A percentile compares a stretch with the other conserved stretches of the same genome.
These are phyloP conservation scores for Aromia moschata DNA, from an alignment of 2,888 invertebrate genomes.

Conservation along the genomic window DNA sequence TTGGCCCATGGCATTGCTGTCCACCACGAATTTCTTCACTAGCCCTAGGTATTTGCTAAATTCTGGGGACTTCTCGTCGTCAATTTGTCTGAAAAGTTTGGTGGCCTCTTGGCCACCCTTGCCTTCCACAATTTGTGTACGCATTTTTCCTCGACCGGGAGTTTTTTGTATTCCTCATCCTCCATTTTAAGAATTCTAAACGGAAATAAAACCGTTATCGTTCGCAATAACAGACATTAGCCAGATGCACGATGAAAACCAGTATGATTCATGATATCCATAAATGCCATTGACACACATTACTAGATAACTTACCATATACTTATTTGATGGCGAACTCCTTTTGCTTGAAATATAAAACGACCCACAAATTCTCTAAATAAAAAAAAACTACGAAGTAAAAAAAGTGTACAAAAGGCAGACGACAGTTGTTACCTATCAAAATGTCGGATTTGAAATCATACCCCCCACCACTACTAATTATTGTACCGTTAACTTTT, in stretches of 20 bases:
- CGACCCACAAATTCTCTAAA: constrained; percentile 10
- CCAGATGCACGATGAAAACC: constrained; percentile 1
- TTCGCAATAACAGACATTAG: background rate
- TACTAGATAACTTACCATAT: constrained; percentile 8
- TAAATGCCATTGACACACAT: background rate
- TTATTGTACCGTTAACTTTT: constrained; percentile 9
- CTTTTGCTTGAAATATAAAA: background rate
- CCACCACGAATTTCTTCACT: constrained; percentile 93
- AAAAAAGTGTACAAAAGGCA: constrained; percentile 8
- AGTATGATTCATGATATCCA: constrained; percentile 3
- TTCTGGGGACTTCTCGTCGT: constrained; percentile 93
- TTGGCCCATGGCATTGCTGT: constrained; percentile 94
- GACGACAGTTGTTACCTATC: constrained; percentile 21
- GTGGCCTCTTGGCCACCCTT: constrained; percentile 95
- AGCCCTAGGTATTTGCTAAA: constrained; percentile 91
- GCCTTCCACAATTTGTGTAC: constrained; percentile 97
- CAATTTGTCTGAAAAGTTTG: constrained; percentile 86
- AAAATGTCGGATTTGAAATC: constrained; percentile 27
- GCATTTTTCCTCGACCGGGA: constrained; percentile 89
- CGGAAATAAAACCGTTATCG: background rate
- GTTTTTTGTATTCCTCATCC: constrained; percentile 86
- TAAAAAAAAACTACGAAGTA: constrained; percentile 1
- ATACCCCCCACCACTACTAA: constrained; percentile 17
- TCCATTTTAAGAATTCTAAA: constrained; percentile 68
- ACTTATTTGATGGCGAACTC: background rate